Conservation (phyloP, 1,140 invertebrate species). For the Heliconius hermathena region DNA sequence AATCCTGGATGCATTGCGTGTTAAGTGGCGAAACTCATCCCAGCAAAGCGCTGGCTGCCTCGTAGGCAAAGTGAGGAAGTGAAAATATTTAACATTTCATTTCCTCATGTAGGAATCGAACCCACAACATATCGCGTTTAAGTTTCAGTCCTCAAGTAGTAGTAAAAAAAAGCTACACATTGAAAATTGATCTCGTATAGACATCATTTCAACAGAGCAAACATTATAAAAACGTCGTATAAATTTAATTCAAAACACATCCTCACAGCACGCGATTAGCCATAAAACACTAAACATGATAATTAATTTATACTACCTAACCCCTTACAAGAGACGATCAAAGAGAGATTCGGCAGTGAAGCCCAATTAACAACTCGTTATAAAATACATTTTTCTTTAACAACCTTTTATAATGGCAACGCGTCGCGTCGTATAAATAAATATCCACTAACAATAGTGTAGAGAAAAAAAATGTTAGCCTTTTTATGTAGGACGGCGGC, state of each 20-base stretch:
- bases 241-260: conserved; percentile 10
- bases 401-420: conserved; percentile 20
- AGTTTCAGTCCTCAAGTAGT: not conserved
- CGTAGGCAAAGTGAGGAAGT: too few relatives aligned
- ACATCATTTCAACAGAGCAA: not conserved
- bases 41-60: too few relatives aligned
- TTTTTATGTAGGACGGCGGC: conserved; percentile 21
- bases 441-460: conserved; percentile 24
- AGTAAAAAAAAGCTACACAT: not conserved
- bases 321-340: conserved; percentile 18
- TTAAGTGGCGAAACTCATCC: too few relatives aligned
- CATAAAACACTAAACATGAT: conserved; percentile 32
- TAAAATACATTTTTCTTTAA: conserved; percentile 24
- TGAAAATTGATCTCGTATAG: not conserved
- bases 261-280: conserved; percentile 16
- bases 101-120: too few relatives aligned
- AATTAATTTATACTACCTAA: conserved; percentile 28
- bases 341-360: conserved; percentile 16
- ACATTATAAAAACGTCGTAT: conserved; percentile 14
- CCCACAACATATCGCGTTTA: too few relatives aligned
- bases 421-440: conserved; percentile 14
- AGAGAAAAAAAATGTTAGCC: not conserved
- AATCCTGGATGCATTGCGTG: too few relatives aligned
- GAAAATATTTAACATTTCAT: too few relatives aligned
- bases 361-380: conserved; percentile 27